phyloP scores from a whole-genome alignment of 1,140 invertebrate genomes.

The Steinernema feltiae region DNA sequence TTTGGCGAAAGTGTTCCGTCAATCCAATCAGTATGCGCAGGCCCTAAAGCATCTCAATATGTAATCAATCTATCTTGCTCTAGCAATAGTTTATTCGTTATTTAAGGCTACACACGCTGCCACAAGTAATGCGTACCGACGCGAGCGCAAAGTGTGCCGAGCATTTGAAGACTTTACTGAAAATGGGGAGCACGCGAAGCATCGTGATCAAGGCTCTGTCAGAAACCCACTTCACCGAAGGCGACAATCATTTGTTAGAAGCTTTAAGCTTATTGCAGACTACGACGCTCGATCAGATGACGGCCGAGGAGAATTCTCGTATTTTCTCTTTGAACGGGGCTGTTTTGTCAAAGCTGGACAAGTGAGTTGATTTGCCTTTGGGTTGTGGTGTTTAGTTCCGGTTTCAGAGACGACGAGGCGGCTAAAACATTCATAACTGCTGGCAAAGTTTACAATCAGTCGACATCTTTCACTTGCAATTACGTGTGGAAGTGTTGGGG shows the following conservation, averaged over 20 bases:
- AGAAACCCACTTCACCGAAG: not conserved
- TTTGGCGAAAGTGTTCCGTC: not conserved
- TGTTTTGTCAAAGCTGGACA: not conserved
- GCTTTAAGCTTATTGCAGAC: not conserved
- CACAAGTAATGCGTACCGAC: not conserved
- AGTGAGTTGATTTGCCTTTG: not conserved
- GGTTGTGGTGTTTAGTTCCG: not conserved
- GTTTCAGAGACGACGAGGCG: not conserved
- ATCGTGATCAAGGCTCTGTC: not conserved
- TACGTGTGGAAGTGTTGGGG: not conserved
- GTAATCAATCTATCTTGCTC: not conserved
- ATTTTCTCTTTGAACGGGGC: not conserved
- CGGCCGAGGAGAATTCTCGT: not conserved
- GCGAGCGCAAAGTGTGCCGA: not conserved
- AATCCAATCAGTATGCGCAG: not conserved
- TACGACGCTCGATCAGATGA: not conserved
- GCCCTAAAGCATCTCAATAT: not conserved
- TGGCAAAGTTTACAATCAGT: not conserved
- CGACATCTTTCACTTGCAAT: not conserved
- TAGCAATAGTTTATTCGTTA: not conserved
- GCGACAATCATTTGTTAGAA: not conserved
- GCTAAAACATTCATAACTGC: not conserved
- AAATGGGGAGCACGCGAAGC: not conserved
- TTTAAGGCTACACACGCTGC: not conserved
- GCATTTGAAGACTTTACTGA: not conserved